Evolutionary conservation across 2,113 vertebrate species (phyloP).

Genomic region (Elachura formosa): DNA sequence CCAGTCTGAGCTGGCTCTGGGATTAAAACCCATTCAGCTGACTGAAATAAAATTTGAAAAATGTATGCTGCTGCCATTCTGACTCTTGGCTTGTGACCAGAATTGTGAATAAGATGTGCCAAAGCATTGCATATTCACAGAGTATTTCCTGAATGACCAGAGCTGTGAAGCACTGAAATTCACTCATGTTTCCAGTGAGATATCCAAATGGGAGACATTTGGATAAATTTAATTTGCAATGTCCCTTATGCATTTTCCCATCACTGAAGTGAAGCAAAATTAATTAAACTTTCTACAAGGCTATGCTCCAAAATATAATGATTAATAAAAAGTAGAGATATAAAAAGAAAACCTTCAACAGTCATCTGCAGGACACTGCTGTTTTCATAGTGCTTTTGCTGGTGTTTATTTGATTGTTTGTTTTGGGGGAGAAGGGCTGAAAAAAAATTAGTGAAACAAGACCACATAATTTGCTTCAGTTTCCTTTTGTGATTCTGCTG

Average conservation of each 20-base stretch:
- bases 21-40: background rate
- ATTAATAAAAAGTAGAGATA: background rate
- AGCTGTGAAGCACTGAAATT: background rate
- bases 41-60: slow-evolving; percentile 23
- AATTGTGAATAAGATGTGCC: background rate
- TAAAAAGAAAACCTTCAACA: background rate
- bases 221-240: background rate
- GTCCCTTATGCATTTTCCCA: background rate
- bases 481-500: background rate
- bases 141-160: slow-evolving; percentile 1
- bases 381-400: background rate
- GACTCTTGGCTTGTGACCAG: background rate
- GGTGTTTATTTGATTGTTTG: background rate
- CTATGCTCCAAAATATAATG: background rate
- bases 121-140: background rate
- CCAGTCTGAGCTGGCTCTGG: background rate
- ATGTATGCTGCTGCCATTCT: background rate
- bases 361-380: background rate
- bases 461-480: background rate
- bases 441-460: background rate
- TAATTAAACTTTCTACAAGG: background rate
- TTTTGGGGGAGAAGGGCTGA: background rate
- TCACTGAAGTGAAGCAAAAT: background rate
- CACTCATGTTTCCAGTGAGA: slow-evolving; percentile 5
- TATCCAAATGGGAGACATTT: background rate